Evolutionary conservation across 2,797 vertebrate genomes (phyloP), one percentile per base, ranked within the genome.

Genomic region (Neomorphus geoffroyi): DNA sequence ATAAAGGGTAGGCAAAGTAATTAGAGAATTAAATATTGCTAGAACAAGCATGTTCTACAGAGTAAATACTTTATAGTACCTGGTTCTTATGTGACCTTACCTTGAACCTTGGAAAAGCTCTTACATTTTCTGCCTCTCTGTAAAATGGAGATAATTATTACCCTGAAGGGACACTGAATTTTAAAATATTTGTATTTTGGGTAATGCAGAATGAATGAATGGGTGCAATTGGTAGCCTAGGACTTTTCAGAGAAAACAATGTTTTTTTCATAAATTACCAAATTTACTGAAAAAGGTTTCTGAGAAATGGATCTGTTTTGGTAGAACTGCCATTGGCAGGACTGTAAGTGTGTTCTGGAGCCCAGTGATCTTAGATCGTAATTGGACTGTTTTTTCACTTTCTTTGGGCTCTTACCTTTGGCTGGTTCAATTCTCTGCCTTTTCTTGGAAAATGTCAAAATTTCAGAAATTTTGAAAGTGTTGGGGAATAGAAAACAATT

Each of bases 401-500:
- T 66, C 28, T 82, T 53, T 51, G 41, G 35, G 26, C 13, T 57
- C 11, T 72, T 28, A 50, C 10, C 26, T 45, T 28, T 58, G 11
- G 5, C 26, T 45, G 7, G 6, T 67, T 35, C 22, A 37, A 58
- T 85, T 61, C 9, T 62, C 19, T 39, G 16, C 51, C 60, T 70
- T 46, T 46, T 65, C 32, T 71, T 66, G 19, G 18, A 35, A 66
- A 58, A 85, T 18, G 37, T 43, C 6, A 27, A 51, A 15, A 61
- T 72, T 88, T 95, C 2, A 3, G 3, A 71, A 54, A 86, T n/a
- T 2, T 39, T 69, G 10, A 84, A 58, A 60, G 33, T 26, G 11
- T 54, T 35, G 9, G 10, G 19, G 15, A 58, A 10, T 57, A 51
- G 50, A 28, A 17, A 0, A 4, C 1, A n/a, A 1, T 33, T 74